These are phyloP conservation scores for Hypselothyrea guttata DNA, from an alignment of 2,888 invertebrate genomes.

Conservation along the genomic window DNA sequence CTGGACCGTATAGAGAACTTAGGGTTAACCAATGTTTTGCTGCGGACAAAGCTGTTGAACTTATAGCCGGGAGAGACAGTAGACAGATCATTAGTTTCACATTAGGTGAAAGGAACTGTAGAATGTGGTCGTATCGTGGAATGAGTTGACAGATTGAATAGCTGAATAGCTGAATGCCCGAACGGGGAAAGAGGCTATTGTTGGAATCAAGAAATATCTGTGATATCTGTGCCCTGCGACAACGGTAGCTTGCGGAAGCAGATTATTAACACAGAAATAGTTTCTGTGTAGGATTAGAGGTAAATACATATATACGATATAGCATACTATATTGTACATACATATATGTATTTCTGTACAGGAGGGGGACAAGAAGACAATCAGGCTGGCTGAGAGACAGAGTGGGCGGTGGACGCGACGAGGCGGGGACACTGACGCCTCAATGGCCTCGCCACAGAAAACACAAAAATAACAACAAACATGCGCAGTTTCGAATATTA, in stretches of 20 bases:
- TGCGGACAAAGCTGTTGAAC: too few species aligned
- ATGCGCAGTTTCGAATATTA: not conserved
- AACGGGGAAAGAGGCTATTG: not conserved
- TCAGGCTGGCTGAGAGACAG: slow-evolving; percentile 12
- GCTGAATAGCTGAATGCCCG: not conserved
- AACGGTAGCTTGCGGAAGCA: slow-evolving; percentile 42
- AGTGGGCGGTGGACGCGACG: slow-evolving; percentile 41
- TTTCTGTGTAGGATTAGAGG: slow-evolving; percentile 66
- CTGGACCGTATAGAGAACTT: too few species aligned
- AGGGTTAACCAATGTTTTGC: too few species aligned
- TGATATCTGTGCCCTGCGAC: not conserved
- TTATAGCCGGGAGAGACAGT: too few species aligned
- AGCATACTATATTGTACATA: too few species aligned
- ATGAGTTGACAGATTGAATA: slow-evolving; percentile 25
- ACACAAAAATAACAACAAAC: not conserved
- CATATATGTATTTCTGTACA: slow-evolving; percentile 50
- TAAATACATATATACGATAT: too few species aligned
- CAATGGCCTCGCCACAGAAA: slow-evolving; percentile 26
- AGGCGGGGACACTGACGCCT: slow-evolving; percentile 24
- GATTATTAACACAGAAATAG: slow-evolving; percentile 64
- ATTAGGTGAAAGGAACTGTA: not conserved
- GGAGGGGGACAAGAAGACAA: slow-evolving; percentile 4
- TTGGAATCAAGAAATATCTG: too few species aligned
- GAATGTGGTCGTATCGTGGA: slow-evolving; percentile 7
- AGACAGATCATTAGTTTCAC: not conserved